phyloP scores from a whole-genome alignment of 2,797 vertebrate genomes.

The Microhierax caerulescens region DNA sequence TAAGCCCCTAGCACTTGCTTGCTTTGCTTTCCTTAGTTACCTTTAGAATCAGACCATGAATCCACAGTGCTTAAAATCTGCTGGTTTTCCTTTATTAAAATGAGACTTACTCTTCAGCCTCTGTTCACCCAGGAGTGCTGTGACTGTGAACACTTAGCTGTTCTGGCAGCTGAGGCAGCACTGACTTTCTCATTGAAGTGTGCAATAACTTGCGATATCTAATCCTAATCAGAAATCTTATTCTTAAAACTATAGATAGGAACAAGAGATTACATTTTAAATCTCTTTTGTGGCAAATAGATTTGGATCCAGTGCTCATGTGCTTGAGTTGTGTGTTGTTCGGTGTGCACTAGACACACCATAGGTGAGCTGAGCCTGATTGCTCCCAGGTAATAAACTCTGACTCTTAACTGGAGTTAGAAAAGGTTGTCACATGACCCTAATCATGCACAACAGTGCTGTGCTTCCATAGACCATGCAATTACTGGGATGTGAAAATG shows the following conservation, averaged over 20 bases:
- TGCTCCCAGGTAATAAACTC: neutral
- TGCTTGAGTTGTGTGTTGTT: neutral
- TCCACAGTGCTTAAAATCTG: neutral
- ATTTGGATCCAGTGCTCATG: neutral
- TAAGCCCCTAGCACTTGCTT: neutral
- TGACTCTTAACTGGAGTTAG: neutral
- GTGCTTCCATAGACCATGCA: accelerated
- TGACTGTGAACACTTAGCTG: accelerated
- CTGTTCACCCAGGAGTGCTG: neutral
- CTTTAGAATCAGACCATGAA: neutral
- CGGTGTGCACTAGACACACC: neutral
- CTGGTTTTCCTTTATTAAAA: neutral
- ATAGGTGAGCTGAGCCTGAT: neutral
- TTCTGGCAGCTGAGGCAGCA: neutral
- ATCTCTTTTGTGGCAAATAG: neutral
- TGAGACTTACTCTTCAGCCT: accelerated
- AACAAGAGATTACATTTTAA: neutral
- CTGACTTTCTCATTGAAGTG: neutral
- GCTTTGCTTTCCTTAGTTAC: neutral
- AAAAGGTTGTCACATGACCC: neutral
- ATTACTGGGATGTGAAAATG: neutral
- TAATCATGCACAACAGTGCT: neutral
- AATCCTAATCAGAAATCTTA: neutral
- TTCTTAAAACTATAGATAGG: neutral
- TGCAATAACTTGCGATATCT: neutral